Evolutionary conservation across 2,888 invertebrate genomes (phyloP).

Genomic region (Chironomus tentans): DNA sequence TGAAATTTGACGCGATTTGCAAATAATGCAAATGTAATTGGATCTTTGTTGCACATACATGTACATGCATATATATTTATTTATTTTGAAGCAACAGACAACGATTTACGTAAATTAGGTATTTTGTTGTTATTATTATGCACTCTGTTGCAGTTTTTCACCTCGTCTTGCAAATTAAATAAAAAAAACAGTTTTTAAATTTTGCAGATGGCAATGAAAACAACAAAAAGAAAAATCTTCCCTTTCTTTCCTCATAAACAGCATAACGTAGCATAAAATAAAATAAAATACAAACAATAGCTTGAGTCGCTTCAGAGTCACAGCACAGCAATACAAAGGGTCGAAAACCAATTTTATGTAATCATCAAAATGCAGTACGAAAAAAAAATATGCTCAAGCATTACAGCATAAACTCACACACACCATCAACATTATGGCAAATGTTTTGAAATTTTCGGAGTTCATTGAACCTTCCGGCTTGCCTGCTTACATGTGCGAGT

Average conservation of each 20-base stretch:
- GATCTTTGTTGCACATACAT: background rate
- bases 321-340: background rate
- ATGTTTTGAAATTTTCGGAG: conserved; percentile 24
- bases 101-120: background rate
- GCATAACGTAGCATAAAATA: no score
- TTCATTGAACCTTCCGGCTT: conserved; percentile 6
- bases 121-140: background rate
- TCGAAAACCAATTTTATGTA: conserved; percentile 17
- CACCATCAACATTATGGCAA: conserved; percentile 13
- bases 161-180: background rate
- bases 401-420: conserved; percentile 16
- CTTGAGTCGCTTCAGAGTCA: background rate
- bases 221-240: background rate
- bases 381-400: conserved; percentile 11
- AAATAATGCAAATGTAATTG: background rate
- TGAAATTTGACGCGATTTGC: background rate
- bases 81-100: background rate
- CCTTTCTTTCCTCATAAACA: background rate
- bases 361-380: conserved; percentile 12
- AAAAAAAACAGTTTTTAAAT: no score
- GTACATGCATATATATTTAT: background rate
- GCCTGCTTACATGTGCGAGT: background rate
- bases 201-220: conserved; percentile 22
- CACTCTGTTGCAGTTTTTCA: conserved; percentile 9
- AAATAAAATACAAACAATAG: background rate